phyloP scores from a whole-genome alignment of 2,888 invertebrate genomes.

The Latheticus oryzae region DNA sequence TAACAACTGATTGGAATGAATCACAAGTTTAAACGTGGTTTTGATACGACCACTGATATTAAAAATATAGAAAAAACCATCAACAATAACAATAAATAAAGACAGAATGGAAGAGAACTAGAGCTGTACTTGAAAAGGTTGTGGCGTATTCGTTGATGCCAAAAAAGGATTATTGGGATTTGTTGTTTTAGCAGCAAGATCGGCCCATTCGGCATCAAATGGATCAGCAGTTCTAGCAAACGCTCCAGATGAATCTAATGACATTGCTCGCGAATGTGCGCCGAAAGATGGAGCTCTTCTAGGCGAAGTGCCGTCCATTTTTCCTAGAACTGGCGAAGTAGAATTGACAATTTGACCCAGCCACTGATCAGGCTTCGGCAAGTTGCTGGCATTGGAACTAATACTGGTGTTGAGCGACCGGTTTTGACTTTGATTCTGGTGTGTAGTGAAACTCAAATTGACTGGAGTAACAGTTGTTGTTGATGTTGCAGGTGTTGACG shows the following conservation, averaged over 20 bases:
- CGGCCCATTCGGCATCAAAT: constrained; percentile 88
- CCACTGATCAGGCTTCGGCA: constrained; percentile 88
- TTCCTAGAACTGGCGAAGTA: constrained; percentile 62
- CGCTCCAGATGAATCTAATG: constrained; percentile 66
- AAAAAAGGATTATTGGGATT: constrained; percentile 74
- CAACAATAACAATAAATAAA: constrained; percentile 44
- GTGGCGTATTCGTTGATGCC: constrained; percentile 66
- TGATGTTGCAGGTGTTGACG: constrained; percentile 53
- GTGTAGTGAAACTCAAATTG: constrained; percentile 21
- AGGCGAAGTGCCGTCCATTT: constrained; percentile 64
- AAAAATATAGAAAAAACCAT: constrained; percentile 16
- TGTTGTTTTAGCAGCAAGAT: constrained; percentile 69
- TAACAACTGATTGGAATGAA: constrained; percentile 38
- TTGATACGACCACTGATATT: constrained; percentile 8
- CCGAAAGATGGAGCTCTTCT: constrained; percentile 69
- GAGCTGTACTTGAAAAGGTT: constrained; percentile 73
- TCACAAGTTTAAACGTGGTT: constrained; percentile 24
- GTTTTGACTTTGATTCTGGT: constrained; percentile 31
- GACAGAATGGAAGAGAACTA: constrained; percentile 58
- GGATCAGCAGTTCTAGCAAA: constrained; percentile 69
- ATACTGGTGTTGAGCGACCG: constrained; percentile 42
- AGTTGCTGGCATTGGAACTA: constrained; percentile 54
- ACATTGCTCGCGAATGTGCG: constrained; percentile 68
- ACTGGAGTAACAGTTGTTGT: constrained; percentile 51
- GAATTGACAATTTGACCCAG: constrained; percentile 78